Evolutionary conservation across 2,113 vertebrate genomes (phyloP), one percentile per base, ranked within the genome.

Genomic region (Sclerurus mexicanus): DNA sequence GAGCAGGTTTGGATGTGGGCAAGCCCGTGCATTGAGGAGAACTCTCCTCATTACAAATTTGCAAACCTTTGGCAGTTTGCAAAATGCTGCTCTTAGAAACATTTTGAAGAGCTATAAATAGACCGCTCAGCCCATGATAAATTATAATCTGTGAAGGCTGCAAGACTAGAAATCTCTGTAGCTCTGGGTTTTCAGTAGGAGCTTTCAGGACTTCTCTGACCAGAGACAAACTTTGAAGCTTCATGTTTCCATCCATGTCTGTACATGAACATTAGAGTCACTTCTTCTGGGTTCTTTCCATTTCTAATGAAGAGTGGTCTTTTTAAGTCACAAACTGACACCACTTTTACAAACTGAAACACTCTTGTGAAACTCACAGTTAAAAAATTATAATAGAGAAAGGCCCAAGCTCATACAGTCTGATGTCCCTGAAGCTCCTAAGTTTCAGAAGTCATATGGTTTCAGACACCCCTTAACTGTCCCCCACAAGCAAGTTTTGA

Each of bases 81-180:
- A 85, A 96, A 94, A 95, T 9, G 12, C 59, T 58, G 31, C 64
- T 95, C 85, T 93, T 64, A 47, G 68, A 77, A 77, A 76, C 49
- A 28, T 85, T 85, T 11, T 85, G 69, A 83, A 86, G 31, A 93
- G 58, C 89, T 86, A 90, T 90, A 93, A 90, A 95, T 23, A 97
- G 59, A 80, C 85, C 77, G 84, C 44, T 71, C 58, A 56, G 28
- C 24, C n/a, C 42, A 40, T 74, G 56, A 85, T 85, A 93, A 96
- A 97, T 93, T 81, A 89, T 33, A 82, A 55, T 76, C 62, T 56
- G 58, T 13, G 42, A 94, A 90, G 91, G 74, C 42, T 66, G 68
- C 30, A 91, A 72, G 67, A 91, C 91, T 59, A 83, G 85, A 96
- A 94, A 82, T 39, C 25, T 76, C 93, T 87, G 5, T 5, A 28